Evolutionary conservation across 1,140 invertebrate species (phyloP), one percentile per base, ranked within the genome.

Genomic region (Aphelinus certus): DNA sequence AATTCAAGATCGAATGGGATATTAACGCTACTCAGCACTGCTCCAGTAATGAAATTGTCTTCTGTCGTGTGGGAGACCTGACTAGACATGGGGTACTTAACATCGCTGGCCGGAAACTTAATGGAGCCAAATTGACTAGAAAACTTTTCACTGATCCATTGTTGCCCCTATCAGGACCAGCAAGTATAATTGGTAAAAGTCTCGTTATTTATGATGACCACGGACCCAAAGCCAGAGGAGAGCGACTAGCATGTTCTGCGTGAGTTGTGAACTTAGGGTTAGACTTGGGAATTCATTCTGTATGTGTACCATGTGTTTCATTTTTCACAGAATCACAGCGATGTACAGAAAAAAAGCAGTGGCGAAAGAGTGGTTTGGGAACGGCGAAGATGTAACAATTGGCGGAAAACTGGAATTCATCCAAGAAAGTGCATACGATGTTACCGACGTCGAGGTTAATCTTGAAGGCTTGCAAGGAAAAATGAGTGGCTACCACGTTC

Each of bases 161-260:
- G 81, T 82, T 98, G 42, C 92, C 96, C 3, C 85, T 99, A 2
- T 91, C 91, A 5, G 97, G 97, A 10, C 88, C 90, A 10, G 85
- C 92, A 76, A 92, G 91, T 66, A 92, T 98, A 76, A 81, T 97
- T 75, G 94, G 94, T 10, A 93, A 93, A 81, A 96, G 96, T 26
- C 84, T 99, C 49, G 94, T 97, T 0, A 92, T 98, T 58, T 96
- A 95, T 79, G 96, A 96, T 85, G 95, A 97, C 81, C 90, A 93
- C 82, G 94, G 95, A 3, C 96, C 96, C 1, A 92, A 93, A 76
- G 95, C 95, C 0, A 88, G 96, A 75, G 96, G 95, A 7, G 94
- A 96, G 83, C 87, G 96, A 78, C 88, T 98, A 80, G 95, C 95
- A 0, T 98, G 97, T 87, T 93, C 95, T 26, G 91, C 91, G 95